Percentiles rank a stretch among this genome's conserved stretches.
phyloP scores from a whole-genome alignment of 2,797 vertebrate species.

The Rhinichthys osculus region DNA sequence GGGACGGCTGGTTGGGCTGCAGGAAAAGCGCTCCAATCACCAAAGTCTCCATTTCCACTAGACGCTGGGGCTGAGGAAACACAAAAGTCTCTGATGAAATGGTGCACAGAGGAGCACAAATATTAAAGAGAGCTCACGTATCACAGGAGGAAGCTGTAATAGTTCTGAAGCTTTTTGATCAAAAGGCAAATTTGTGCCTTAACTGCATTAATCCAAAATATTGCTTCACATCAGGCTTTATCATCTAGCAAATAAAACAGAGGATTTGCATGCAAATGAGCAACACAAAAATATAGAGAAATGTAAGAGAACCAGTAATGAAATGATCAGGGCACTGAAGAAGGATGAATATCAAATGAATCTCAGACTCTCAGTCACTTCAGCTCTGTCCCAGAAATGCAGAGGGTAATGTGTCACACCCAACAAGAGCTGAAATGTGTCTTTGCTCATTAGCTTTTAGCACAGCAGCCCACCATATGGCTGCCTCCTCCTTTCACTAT shows the following conservation, averaged over 20 bases:
- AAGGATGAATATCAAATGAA: constrained; percentile 51
- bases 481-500: constrained; percentile 78
- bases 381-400: constrained; percentile 45
- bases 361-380: constrained; percentile 56
- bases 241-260: constrained; percentile 13
- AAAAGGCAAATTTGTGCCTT: not conserved
- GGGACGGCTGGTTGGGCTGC: constrained; percentile 74
- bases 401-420: constrained; percentile 75
- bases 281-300: not conserved
- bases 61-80: constrained; percentile 73
- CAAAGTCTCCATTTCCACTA: constrained; percentile 90
- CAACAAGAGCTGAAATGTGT: constrained; percentile 89
- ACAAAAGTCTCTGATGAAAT: constrained; percentile 44
- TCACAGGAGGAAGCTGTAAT: not conserved
- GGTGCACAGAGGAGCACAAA: not conserved
- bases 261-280: constrained; percentile 23
- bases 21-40: constrained; percentile 95
- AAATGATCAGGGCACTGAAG: not conserved
- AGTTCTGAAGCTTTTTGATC: constrained; percentile 3
- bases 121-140: not conserved
- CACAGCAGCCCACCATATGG: constrained; percentile 90
- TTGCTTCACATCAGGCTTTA: constrained; percentile 6
- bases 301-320: not conserved
- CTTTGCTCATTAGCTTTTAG: constrained; percentile 89
- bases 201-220: constrained; percentile 13